Conservation (phyloP, 2,888 invertebrate genomes). For the Watsonalla cultraria region DNA sequence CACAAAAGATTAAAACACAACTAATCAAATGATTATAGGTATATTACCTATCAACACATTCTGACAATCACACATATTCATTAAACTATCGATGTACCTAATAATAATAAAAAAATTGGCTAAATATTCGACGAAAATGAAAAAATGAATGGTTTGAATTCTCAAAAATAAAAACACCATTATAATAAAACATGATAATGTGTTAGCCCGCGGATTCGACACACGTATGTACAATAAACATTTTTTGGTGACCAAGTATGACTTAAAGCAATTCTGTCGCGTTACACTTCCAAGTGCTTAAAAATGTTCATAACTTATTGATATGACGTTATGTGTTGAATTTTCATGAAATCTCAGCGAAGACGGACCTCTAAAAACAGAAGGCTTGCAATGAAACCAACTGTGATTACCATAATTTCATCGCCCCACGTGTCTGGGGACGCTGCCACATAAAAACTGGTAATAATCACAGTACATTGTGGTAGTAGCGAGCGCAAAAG, state of each 20-base stretch:
- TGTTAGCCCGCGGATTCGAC: not conserved
- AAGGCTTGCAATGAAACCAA: conserved; percentile 58
- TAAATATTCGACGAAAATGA: too few relatives aligned
- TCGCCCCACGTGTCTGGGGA: conserved; percentile 73
- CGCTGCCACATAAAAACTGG: conserved; percentile 67
- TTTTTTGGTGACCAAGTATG: not conserved
- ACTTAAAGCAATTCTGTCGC: not conserved
- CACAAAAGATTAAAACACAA: too few relatives aligned
- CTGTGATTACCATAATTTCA: conserved; percentile 77
- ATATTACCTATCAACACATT: too few relatives aligned
- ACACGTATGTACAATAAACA: not conserved
- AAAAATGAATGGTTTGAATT: too few relatives aligned
- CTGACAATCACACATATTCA: too few relatives aligned
- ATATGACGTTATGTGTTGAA: not conserved
- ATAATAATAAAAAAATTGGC: too few relatives aligned
- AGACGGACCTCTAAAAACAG: conserved; percentile 51
- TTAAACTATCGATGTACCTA: too few relatives aligned
- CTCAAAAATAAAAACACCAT: too few relatives aligned
- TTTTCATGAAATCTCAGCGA: not conserved
- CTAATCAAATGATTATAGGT: too few relatives aligned
- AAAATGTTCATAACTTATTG: not conserved
- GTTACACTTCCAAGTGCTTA: not conserved
- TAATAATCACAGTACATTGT: conserved; percentile 66
- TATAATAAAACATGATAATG: too few relatives aligned
- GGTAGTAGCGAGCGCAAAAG: conserved; percentile 39